Conservation (phyloP, 2,113 vertebrate genomes). For the Aegypius monachus region DNA sequence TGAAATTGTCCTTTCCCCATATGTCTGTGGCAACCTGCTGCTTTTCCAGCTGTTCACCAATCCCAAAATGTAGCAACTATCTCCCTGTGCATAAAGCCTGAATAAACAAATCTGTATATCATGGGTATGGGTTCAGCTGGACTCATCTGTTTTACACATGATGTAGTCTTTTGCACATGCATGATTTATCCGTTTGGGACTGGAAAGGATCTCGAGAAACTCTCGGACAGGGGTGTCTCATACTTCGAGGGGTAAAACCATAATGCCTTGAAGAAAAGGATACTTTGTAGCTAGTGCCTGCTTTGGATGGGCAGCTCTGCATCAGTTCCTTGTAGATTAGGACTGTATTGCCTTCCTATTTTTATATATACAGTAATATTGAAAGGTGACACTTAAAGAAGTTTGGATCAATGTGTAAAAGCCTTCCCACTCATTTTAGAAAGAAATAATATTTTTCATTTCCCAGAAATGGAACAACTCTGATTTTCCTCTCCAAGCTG, state of each 20-base stretch:
- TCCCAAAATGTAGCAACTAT: not conserved
- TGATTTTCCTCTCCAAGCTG: not conserved
- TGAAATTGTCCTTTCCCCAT: not conserved
- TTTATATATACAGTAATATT: not conserved
- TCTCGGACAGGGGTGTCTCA: not conserved
- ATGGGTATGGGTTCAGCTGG: not conserved
- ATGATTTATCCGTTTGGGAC: not conserved
- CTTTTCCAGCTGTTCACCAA: conserved; percentile 33
- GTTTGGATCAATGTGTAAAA: not conserved
- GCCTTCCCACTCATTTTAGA: not conserved
- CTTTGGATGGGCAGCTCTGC: not conserved
- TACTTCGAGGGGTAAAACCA: not conserved
- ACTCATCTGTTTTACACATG: not conserved
- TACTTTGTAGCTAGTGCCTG: not conserved
- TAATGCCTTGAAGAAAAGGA: not conserved
- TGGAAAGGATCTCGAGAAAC: not conserved
- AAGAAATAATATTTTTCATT: not conserved
- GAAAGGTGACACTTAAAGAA: not conserved
- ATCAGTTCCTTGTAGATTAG: not conserved
- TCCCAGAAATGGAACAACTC: not conserved
- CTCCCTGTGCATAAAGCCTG: not conserved
- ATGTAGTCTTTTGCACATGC: not conserved
- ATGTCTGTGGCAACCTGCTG: not conserved
- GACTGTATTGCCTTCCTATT: not conserved
- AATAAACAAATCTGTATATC: not conserved